Evolutionary conservation across 2,888 invertebrate species (phyloP), one percentile per base, ranked within the genome.

Genomic region (Drosophila cracens): DNA sequence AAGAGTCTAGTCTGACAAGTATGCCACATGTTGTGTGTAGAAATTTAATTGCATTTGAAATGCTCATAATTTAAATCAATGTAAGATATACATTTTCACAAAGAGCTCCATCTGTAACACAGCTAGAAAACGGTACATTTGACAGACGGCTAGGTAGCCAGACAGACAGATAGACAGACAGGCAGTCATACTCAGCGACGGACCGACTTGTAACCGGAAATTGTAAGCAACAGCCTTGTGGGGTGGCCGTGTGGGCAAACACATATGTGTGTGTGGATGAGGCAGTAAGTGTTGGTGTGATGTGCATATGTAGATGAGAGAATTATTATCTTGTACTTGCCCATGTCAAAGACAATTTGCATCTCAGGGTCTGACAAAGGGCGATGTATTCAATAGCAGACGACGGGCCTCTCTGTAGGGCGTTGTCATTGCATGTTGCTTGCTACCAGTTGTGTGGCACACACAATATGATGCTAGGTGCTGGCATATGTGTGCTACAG

Each of bases 331-430:
- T 83, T 83, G 86, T 86, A 76, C 76, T 83, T 86, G 70, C 68
- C 86, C 83, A 81, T 79, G 86, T 81, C 83, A 79, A 76, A 81
- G 86, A 81, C 81, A 81, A 83, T 86, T 86, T 83, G 79, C 79
- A 81, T 81, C 71, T 76, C 70, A 64, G 61, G 60, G 36, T 49
- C 51, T 76, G 67, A 84, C 84, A 82, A 84, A 82, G 70, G 85
- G 57, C 70, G 54, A 46, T 52, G 31, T 34, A 16, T 65, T 48
- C 53, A 11, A 57, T 57, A 58, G 27, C 25, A 72, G 33, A 54
- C 65, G 72, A 65, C 66, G 72, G 51, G 40, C 29, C 63, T 69
- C 79, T 74, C 74, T 34, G 69, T 65, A 70, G 83, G 62, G 56
- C 62, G 70, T 54, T 79, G 70, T 82, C 69, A 76, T 25, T 70